Evolutionary conservation across 2,797 vertebrate species (phyloP).

Genomic region (Sarcoramphus papa): DNA sequence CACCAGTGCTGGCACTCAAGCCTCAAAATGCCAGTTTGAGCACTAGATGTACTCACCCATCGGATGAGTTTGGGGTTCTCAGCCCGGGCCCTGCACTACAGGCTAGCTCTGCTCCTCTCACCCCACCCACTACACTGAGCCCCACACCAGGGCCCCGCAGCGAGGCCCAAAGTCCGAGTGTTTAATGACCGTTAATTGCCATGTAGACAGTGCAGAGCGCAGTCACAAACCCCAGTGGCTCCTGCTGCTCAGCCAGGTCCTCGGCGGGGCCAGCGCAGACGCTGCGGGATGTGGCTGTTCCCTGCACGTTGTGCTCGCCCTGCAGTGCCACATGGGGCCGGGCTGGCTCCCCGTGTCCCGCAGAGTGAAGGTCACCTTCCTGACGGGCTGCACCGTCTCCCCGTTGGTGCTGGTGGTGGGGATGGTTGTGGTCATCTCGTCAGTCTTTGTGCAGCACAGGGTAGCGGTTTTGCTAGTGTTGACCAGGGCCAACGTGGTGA

Average conservation of each 20-base stretch:
- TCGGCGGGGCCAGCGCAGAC: fast-evolving
- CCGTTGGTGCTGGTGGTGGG: neutral
- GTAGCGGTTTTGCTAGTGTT: fast-evolving
- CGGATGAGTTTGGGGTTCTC: neutral
- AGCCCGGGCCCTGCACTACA: neutral
- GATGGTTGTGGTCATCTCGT: neutral
- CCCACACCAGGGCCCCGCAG: neutral
- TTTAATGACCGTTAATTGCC: neutral
- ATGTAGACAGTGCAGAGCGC: fast-evolving
- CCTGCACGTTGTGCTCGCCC: neutral
- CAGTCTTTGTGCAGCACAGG: neutral
- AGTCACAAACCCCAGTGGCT: neutral
- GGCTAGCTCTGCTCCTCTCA: neutral
- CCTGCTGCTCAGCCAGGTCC: neutral
- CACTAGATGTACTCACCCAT: neutral
- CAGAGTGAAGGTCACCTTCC: neutral
- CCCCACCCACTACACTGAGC: neutral
- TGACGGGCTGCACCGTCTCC: neutral
- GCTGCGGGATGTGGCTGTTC: neutral
- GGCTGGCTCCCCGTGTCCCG: no score
- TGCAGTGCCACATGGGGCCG: fast-evolving
- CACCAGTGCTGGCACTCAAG: neutral
- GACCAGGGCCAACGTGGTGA: neutral
- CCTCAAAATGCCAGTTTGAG: neutral
- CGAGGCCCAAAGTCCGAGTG: fast-evolving